Evolutionary conservation across 2,113 vertebrate species (phyloP), one percentile per base, ranked within the genome.

Genomic region (Sitta europaea): DNA sequence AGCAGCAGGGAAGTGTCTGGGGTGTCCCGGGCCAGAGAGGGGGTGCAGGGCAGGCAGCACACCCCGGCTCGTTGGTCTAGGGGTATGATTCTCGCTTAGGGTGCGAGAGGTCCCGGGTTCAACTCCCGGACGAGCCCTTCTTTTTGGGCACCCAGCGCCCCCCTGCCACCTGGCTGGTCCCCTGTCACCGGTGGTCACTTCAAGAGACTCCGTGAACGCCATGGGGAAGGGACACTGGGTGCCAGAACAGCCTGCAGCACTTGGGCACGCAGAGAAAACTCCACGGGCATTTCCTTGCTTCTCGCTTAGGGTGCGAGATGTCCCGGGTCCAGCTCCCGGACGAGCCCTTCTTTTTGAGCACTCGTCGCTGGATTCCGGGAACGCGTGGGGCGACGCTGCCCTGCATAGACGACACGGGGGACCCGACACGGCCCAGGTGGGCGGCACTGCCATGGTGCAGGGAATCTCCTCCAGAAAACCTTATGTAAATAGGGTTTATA

Each of bases 51-150:
- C 6, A 6, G 5, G 3, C 11, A 0, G 0, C 0, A 8, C 11
- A 4, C 12, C 5, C 3, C 2, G 28, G 51, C 67, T 97, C 66
- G 74, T 96, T 97, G 97, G 95, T 97, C 95, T 96, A 97, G 95
- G 97, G 96, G 95, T 97, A 96, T 97, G 95, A 97, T 97, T 98
- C 96, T 98, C 85, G 86, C 96, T 97, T 95, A 75, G 96, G 94
- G 95, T 97, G 96, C 24, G 79, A 97, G 96, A 97, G 93, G 91
- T 96, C 95, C 91, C 66, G 72, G 93, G 96, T 97, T 97, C 97
- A 98, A 96, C 31, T 98, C 96, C 94, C 61, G 51, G 96, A 97
- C 66, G 87, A 97, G 95, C 45, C 62, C 53, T 10, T 2, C 3
- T 33, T 54, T 61, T 61, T 36, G 38, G 42, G 20, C 24, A n/a